These are phyloP conservation scores for Sicus ferrugineus DNA, from an alignment of 2,888 invertebrate species.

Conservation along the genomic window DNA sequence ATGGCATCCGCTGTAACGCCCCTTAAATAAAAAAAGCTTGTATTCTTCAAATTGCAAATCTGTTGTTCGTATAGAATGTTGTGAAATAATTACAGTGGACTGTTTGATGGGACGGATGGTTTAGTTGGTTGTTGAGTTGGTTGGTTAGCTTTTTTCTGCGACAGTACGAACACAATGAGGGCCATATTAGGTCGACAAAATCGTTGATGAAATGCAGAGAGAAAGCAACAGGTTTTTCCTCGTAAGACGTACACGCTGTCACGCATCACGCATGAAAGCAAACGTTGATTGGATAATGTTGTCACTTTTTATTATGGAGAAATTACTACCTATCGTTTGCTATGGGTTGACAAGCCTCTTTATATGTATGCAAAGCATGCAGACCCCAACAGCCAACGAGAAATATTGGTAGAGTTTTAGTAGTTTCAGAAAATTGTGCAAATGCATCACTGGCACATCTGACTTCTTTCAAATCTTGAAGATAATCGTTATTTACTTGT, in stretches of 20 bases:
- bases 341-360: neutral
- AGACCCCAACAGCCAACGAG: neutral
- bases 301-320: slow-evolving; percentile 21
- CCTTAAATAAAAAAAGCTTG: neutral
- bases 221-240: slow-evolving; percentile 16
- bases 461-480: no score
- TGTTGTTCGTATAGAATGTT: neutral
- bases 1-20: slow-evolving; percentile 26
- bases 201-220: neutral
- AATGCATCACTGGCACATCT: no score
- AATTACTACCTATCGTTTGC: slow-evolving; percentile 4
- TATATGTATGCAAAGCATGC: slow-evolving; percentile 12
- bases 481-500: no score
- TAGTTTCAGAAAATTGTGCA: no score
- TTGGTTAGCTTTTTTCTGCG: neutral
- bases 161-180: neutral
- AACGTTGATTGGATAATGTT: neutral
- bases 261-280: slow-evolving; percentile 4
- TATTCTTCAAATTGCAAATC: neutral
- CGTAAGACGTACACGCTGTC: neutral
- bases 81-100: slow-evolving; percentile 14
- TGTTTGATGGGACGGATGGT: neutral
- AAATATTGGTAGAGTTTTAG: neutral
- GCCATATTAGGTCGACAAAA: slow-evolving; percentile 9
- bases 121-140: neutral